phyloP scores from a whole-genome alignment of 2,888 invertebrate species.

The Teleiodes luculella region DNA sequence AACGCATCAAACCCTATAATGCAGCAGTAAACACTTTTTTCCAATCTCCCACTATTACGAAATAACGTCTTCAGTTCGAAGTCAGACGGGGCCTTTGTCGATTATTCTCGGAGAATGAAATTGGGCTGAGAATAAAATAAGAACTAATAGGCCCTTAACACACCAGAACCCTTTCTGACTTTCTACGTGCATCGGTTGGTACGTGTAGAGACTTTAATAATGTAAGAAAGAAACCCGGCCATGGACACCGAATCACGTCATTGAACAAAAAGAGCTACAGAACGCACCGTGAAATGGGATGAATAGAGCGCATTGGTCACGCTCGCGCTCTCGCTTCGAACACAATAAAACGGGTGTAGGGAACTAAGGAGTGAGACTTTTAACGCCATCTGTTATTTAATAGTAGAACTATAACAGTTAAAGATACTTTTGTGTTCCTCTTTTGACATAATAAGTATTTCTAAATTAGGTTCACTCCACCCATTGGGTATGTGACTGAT shows the following conservation, averaged over 20 bases:
- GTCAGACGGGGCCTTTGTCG: conserved; percentile 57
- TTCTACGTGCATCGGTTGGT: background rate
- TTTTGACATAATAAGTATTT: too few relatives aligned
- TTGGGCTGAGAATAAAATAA: conserved; percentile 56
- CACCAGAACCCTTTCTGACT: background rate
- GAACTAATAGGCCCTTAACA: conserved; percentile 20
- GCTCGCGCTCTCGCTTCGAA: conserved; percentile 11
- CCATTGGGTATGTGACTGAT: too few relatives aligned
- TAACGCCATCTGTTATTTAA: conserved; percentile 43
- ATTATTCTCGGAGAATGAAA: conserved; percentile 66
- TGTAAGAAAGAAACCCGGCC: conserved; percentile 1
- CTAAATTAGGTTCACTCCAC: too few relatives aligned
- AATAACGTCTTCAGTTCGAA: conserved; percentile 53
- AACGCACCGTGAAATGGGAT: conserved; percentile 19
- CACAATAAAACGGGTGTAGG: conserved; percentile 13
- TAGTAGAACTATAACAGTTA: conserved; percentile 21
- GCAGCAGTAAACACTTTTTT: conserved; percentile 47
- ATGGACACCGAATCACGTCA: background rate
- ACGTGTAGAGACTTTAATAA: background rate
- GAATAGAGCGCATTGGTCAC: conserved; percentile 27
- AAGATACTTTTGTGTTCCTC: too few relatives aligned
- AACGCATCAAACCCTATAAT: conserved; percentile 43
- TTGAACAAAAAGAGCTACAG: background rate
- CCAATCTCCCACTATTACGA: conserved; percentile 21
- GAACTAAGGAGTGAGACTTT: conserved; percentile 33